Conservation (phyloP, 2,797 vertebrate species). For the Arrhamphus sclerolepis region DNA sequence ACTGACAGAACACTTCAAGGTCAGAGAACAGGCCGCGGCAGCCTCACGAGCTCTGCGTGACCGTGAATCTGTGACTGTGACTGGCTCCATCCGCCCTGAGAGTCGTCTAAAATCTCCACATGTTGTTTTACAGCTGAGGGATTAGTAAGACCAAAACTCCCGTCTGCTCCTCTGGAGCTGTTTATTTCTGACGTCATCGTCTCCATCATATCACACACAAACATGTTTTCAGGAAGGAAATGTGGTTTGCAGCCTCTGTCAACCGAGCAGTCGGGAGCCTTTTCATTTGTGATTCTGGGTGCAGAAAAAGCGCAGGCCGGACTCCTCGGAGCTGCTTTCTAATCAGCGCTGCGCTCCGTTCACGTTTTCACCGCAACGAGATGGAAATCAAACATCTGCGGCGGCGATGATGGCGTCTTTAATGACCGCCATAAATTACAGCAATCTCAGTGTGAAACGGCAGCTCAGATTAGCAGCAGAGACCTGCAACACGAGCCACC, state of each 20-base stretch:
- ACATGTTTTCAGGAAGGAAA: not conserved
- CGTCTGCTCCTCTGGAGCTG: too few species aligned
- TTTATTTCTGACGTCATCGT: too few species aligned
- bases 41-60: too few species aligned
- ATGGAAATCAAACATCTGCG: constrained; percentile 74
- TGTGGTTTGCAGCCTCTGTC: not conserved
- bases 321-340: constrained; percentile 14
- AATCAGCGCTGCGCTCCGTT: not conserved
- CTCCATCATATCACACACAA: not conserved
- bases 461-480: constrained; percentile 56
- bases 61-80: constrained; percentile 4
- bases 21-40: constrained; percentile 70
- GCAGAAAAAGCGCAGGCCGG: constrained; percentile 4
- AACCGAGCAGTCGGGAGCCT: not conserved
- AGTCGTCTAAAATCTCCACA: not conserved
- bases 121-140: too few species aligned
- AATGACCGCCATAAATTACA: constrained; percentile 73
- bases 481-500: constrained; percentile 13
- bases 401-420: constrained; percentile 67
- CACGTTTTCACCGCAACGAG: constrained; percentile 48
- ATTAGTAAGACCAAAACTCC: too few species aligned
- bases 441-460: constrained; percentile 62
- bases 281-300: not conserved
- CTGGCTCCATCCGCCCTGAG: too few species aligned
- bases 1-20: constrained; percentile 71